Conservation (phyloP, 2,797 vertebrate species). For the Sarcoramphus papa region DNA sequence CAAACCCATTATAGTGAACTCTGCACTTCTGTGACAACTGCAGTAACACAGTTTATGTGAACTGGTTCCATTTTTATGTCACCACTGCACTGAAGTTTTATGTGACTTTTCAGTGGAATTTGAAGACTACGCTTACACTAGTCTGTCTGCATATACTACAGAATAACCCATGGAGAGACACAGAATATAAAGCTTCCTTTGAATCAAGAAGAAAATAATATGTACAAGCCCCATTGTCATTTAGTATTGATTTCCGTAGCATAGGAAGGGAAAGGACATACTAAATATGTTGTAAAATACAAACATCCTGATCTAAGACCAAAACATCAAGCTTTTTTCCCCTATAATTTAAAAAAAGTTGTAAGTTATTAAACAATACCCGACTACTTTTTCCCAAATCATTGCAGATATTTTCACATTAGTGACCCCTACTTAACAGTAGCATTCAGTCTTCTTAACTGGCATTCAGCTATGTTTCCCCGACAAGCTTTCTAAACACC, state of each 20-base stretch:
- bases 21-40: neutral
- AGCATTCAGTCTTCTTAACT: neutral
- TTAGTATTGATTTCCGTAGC: neutral
- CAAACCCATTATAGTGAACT: neutral
- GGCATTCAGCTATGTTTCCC: neutral
- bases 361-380: neutral
- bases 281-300: neutral
- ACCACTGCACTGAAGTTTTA: neutral
- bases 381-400: neutral
- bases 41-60: neutral
- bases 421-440: neutral
- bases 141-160: neutral
- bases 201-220: neutral
- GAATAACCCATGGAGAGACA: neutral
- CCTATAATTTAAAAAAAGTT: neutral
- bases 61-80: neutral
- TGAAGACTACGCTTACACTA: neutral
- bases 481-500: neutral
- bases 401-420: neutral
- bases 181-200: neutral
- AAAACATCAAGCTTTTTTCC: neutral
- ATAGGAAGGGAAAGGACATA: neutral
- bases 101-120: neutral
- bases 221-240: neutral
- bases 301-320: neutral